phyloP scores from a whole-genome alignment of 2,113 vertebrate genomes.

The human (Homo sapiens) region GRCh38 chr4:158241001-158241500 shows the following conservation, averaged over 20 bases:
- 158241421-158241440: neutral
- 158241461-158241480: rapidly evolving
- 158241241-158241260: neutral
- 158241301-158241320: neutral
- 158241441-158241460: rapidly evolving
- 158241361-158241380: neutral
- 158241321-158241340: neutral
- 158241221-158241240: neutral
- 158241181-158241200: neutral
- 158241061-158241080: neutral
- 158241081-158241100: neutral
- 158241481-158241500: neutral
- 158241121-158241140: neutral
- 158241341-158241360: neutral
- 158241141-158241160: neutral
- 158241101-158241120: neutral
- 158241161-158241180: too few species aligned
- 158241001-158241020: neutral
- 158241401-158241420: neutral
- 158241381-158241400: too few species aligned
- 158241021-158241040: neutral
- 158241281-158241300: neutral
- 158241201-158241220: neutral
- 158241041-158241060: neutral
- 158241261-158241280: neutral